Conservation (phyloP, 2,113 vertebrate species). For the Perca schrenkii region DNA sequence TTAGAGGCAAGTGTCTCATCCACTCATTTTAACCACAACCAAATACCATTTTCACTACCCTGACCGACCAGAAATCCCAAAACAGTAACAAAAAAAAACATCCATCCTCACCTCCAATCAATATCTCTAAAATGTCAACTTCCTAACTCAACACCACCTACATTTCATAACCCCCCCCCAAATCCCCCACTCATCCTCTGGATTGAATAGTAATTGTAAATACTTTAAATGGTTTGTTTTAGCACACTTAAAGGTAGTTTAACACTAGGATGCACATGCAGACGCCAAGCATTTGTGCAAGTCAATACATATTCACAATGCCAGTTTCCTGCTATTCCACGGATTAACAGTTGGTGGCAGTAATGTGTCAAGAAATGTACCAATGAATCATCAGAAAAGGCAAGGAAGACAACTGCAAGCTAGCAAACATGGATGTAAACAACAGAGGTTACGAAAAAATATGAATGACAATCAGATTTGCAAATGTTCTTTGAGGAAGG, state of each 20-base stretch:
- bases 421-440: background rate
- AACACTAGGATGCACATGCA: background rate
- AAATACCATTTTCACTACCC: slow-evolving; percentile 29
- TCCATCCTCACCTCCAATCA: slow-evolving; percentile 15
- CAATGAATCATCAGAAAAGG: too few species aligned
- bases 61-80: slow-evolving; percentile 15
- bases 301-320: background rate
- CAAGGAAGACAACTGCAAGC: background rate
- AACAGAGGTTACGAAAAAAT: too few species aligned
- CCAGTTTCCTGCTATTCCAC: background rate
- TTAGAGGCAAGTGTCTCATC: background rate
- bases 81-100: background rate
- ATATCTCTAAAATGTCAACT: background rate
- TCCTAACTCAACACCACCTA: slow-evolving; percentile 10
- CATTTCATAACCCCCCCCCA: background rate
- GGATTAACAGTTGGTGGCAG: background rate
- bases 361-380: background rate
- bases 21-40: slow-evolving; percentile 14
- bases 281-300: background rate
- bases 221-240: background rate
- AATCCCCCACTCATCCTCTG: background rate
- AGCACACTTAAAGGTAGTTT: background rate
- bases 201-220: slow-evolving; percentile 53
- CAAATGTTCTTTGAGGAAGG: background rate
- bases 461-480: background rate